These are phyloP conservation scores for Brachyalestes nurse DNA, from an alignment of 2,797 vertebrate genomes.

Conservation along the genomic window DNA sequence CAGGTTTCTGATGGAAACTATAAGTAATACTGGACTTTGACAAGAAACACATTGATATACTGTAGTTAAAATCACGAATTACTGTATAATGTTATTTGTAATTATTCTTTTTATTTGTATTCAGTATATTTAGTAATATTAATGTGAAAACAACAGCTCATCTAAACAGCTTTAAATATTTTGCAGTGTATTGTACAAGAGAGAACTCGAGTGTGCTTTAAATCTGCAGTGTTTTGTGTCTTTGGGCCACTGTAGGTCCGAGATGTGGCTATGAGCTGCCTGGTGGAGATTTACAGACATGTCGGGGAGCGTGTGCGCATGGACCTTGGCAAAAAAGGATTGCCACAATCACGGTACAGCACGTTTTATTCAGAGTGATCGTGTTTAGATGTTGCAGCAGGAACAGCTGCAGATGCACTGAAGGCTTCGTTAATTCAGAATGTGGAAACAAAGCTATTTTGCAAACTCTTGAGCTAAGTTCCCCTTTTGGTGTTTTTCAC, in stretches of 20 bases:
- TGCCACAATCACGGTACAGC: conserved; percentile 94
- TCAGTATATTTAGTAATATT: no score
- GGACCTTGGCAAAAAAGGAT: conserved; percentile 95
- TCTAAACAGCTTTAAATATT: no score
- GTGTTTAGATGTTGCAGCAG: not conserved
- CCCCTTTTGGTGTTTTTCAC: conserved; percentile 17
- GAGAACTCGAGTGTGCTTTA: not conserved
- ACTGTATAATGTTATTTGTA: no score
- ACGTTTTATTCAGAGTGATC: not conserved
- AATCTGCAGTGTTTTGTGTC: not conserved
- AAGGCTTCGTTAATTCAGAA: no score
- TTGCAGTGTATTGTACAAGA: no score
- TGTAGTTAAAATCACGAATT: no score
- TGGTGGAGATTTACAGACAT: conserved; percentile 97
- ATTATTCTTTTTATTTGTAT: no score
- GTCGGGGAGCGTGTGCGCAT: conserved; percentile 94
- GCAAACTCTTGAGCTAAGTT: conserved; percentile 2
- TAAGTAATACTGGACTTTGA: no score
- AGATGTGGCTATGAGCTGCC: conserved; percentile 92
- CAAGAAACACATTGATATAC: no score
- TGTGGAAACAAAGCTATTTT: not conserved
- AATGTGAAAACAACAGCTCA: no score
- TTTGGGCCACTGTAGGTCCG: conserved; percentile 82
- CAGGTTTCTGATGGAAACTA: no score
- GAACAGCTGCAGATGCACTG: not conserved